phyloP scores from a whole-genome alignment of 2,888 invertebrate genomes.

The Dasypolia templi region DNA sequence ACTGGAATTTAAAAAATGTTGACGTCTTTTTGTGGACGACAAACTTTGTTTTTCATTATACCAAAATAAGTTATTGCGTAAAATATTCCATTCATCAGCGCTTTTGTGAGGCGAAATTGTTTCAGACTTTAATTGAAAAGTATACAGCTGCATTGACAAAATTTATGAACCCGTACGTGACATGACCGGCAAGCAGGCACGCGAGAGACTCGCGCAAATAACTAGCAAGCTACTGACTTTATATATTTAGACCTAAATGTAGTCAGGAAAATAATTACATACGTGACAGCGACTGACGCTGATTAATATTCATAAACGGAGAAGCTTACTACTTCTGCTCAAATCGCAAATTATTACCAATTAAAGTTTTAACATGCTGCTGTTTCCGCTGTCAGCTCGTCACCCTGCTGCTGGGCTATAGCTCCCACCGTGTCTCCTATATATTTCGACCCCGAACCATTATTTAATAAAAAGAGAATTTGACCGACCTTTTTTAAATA shows the following conservation, averaged over 20 bases:
- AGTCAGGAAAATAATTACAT: constrained; percentile 42
- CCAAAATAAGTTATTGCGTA: constrained; percentile 6
- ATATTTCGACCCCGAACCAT: neutral
- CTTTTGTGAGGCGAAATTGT: constrained; percentile 47
- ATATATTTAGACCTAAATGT: constrained; percentile 52
- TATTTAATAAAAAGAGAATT: neutral
- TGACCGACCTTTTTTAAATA: neutral
- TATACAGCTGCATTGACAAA: constrained; percentile 66
- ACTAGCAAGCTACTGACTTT: constrained; percentile 63
- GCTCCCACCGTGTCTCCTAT: neutral
- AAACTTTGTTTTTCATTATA: constrained; percentile 13
- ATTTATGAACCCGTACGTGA: constrained; percentile 69
- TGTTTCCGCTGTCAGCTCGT: neutral
- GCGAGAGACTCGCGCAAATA: constrained; percentile 57
- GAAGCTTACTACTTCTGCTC: neutral
- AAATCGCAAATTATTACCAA: neutral
- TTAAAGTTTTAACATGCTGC: neutral
- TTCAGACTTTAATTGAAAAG: constrained; percentile 71
- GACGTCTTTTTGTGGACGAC: neutral
- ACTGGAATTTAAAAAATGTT: constrained; percentile 8
- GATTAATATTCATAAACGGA: constrained; percentile 10
- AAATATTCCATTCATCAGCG: constrained; percentile 37
- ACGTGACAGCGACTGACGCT: constrained; percentile 33
- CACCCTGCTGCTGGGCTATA: neutral
- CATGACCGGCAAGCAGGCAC: constrained; percentile 55